Percentiles rank a stretch among this genome's conserved stretches.
Conservation (phyloP, 2,797 vertebrate genomes). For the Carcharodon carcharias region DNA sequence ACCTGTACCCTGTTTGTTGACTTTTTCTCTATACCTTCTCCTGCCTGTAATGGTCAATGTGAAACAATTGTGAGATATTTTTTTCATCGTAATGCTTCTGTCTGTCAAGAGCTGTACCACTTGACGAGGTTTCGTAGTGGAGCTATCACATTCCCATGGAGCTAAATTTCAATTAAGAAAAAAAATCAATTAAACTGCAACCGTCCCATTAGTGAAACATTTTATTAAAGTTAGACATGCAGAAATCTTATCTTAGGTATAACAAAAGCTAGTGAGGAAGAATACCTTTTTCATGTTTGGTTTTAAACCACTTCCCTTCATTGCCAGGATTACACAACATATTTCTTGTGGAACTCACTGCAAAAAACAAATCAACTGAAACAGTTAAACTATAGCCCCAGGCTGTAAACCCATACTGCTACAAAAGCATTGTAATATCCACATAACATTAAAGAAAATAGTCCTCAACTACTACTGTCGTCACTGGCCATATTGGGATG, state of each 20-base stretch:
- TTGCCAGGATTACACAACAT: neutral
- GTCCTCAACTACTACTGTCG: neutral
- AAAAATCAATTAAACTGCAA: slow-evolving; percentile 15
- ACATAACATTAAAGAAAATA: neutral
- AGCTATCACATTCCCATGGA: neutral
- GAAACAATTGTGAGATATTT: neutral
- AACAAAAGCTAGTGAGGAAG: neutral
- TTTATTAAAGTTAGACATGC: neutral
- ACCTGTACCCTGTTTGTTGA: neutral
- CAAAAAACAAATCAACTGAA: neutral
- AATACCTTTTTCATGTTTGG: neutral
- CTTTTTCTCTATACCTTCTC: neutral
- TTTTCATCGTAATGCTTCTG: neutral
- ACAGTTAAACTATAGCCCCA: neutral
- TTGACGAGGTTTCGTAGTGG: neutral
- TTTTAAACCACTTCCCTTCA: neutral
- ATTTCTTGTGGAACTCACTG: neutral
- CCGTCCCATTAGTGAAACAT: neutral
- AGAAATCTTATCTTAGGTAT: neutral
- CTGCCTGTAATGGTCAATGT: neutral
- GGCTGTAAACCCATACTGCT: neutral
- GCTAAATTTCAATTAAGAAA: neutral
- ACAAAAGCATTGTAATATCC: neutral
- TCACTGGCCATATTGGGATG: neutral
- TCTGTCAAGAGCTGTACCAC: neutral